These are phyloP conservation scores for Monochamus saltuarius DNA, from an alignment of 1,140 invertebrate genomes.

Conservation along the genomic window DNA sequence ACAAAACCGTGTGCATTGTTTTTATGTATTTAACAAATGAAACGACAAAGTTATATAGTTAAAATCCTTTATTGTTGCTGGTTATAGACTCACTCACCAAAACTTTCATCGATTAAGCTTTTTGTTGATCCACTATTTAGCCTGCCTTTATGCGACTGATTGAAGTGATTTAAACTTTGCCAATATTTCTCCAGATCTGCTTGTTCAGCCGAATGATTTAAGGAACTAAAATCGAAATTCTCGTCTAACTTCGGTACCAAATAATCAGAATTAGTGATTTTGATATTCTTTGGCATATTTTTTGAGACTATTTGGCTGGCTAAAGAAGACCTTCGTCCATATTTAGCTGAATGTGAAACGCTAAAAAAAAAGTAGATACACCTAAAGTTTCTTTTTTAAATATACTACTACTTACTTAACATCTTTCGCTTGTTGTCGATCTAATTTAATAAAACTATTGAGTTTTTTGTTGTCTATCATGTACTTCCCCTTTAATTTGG, in stretches of 20 bases:
- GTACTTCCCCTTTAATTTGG: too few relatives aligned
- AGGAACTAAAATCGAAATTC: slow-evolving; percentile 20
- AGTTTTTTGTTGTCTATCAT: too few relatives aligned
- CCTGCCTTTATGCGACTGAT: slow-evolving; percentile 43
- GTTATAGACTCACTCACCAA: slow-evolving; percentile 18
- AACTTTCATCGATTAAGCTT: slow-evolving; percentile 8
- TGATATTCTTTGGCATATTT: slow-evolving; percentile 24
- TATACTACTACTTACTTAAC: too few relatives aligned
- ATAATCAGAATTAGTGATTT: slow-evolving; percentile 29
- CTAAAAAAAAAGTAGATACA: too few relatives aligned
- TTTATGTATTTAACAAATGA: slow-evolving; percentile 14
- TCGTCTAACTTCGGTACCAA: slow-evolving; percentile 32
- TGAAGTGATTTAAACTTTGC: slow-evolving; percentile 40
- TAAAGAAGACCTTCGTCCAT: slow-evolving; percentile 38
- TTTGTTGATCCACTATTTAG: slow-evolving; percentile 38
- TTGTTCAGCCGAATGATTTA: slow-evolving; percentile 19
- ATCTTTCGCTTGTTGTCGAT: too few relatives aligned
- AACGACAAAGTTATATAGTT: slow-evolving; percentile 12
- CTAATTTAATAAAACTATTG: too few relatives aligned
- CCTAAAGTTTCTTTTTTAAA: too few relatives aligned
- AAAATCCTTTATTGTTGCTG: slow-evolving; percentile 19
- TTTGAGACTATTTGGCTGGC: slow-evolving; percentile 26
- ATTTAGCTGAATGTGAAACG: slow-evolving; percentile 32
- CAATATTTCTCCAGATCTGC: slow-evolving; percentile 41
- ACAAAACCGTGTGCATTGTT: not conserved